Conservation (phyloP, 2,888 invertebrate genomes). For the Anthoptus insignis region DNA sequence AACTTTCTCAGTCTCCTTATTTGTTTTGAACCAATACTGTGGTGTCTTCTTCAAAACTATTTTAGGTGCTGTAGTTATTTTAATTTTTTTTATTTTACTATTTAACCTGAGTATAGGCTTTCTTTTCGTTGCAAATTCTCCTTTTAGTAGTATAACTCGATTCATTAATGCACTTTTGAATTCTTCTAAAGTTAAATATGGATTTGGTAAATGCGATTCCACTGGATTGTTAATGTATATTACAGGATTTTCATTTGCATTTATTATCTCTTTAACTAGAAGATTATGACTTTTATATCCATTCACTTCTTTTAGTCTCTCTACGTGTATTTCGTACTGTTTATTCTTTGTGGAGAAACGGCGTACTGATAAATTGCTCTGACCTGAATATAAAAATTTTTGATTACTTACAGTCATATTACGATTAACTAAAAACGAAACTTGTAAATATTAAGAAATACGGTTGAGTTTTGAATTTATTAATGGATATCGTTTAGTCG, state of each 20-base stretch:
- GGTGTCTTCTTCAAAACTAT: background rate
- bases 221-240: slow-evolving; percentile 77
- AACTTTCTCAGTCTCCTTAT: background rate
- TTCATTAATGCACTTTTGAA: slow-evolving; percentile 62
- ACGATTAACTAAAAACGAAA: too few relatives aligned
- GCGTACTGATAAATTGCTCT: slow-evolving; percentile 49
- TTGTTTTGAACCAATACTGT: background rate
- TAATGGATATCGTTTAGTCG: too few relatives aligned
- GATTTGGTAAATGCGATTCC: slow-evolving; percentile 68
- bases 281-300: slow-evolving; percentile 74
- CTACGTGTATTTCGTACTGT: slow-evolving; percentile 65
- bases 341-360: slow-evolving; percentile 56
- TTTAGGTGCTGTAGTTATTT: background rate
- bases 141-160: slow-evolving; percentile 53
- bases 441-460: too few relatives aligned
- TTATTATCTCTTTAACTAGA: slow-evolving; percentile 53
- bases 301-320: slow-evolving; percentile 71
- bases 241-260: slow-evolving; percentile 51
- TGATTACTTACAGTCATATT: too few relatives aligned
- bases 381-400: background rate
- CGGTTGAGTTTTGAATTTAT: too few relatives aligned
- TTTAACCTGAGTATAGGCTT: slow-evolving; percentile 3
- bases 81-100: background rate
- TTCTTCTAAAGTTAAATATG: slow-evolving; percentile 65
- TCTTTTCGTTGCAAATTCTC: slow-evolving; percentile 39